phyloP scores from a whole-genome alignment of 2,888 invertebrate species.

The Lithosia quadra region DNA sequence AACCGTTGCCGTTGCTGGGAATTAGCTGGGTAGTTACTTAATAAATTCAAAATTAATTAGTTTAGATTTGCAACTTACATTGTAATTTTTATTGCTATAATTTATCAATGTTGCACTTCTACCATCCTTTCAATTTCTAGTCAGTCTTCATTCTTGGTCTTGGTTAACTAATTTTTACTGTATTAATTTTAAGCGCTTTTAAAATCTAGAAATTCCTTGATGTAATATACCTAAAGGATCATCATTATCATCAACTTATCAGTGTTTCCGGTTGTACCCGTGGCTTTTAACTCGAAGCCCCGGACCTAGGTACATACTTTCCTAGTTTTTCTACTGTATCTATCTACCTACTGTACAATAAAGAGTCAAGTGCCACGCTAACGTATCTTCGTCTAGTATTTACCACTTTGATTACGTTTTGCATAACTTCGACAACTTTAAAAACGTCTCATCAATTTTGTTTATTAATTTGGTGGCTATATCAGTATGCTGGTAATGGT shows the following conservation, averaged over 20 bases:
- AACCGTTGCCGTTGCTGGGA: not conserved
- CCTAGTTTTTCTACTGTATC: not conserved
- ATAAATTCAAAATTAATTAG: not conserved
- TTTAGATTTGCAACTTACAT: not conserved
- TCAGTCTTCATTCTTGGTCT: not conserved
- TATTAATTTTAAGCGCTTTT: too few species aligned
- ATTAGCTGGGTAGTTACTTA: not conserved
- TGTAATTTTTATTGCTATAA: too few species aligned
- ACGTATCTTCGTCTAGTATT: too few species aligned
- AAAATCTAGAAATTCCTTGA: too few species aligned
- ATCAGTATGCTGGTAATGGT: conserved; percentile 47
- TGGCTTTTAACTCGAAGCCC: not conserved
- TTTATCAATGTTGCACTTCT: too few species aligned
- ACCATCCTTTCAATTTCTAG: not conserved
- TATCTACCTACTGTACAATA: too few species aligned
- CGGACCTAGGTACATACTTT: not conserved
- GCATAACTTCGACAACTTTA: not conserved
- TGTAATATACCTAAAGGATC: too few species aligned
- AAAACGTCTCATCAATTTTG: conserved; percentile 31
- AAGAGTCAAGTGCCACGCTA: too few species aligned
- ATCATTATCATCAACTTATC: too few species aligned
- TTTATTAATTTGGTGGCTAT: conserved; percentile 38
- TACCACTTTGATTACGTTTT: too few species aligned
- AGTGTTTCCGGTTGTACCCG: not conserved
- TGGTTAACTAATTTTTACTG: too few species aligned